Evolutionary conservation across 1,140 invertebrate genomes (phyloP).

Genomic region (Cepaea nemoralis): DNA sequence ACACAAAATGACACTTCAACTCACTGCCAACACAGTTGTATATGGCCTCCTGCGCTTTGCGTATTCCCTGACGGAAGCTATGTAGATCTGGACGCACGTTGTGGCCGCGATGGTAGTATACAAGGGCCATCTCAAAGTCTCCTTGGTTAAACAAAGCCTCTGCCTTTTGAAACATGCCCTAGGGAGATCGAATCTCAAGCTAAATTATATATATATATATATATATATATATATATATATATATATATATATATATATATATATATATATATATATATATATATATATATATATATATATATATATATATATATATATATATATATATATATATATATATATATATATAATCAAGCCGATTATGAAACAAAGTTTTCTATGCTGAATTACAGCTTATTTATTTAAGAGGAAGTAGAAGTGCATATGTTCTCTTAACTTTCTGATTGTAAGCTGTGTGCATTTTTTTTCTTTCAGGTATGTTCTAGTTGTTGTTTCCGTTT

Average conservation of each 20-base stretch:
- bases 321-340: not conserved
- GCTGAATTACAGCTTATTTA: no score
- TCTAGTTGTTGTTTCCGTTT: no score
- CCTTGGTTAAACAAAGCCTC: slow-evolving; percentile 92
- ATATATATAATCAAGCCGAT: not conserved
- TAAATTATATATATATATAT: no score
- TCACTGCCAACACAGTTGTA: slow-evolving; percentile 87
- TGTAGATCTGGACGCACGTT: slow-evolving; percentile 88
- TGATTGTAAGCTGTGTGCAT: no score
- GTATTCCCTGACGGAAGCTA: slow-evolving; percentile 89
- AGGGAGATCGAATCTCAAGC: no score
- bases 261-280: no score
- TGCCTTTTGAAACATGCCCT: slow-evolving; percentile 90
- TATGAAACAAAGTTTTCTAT: not conserved
- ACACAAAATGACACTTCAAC: no score
- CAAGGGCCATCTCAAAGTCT: slow-evolving; percentile 91
- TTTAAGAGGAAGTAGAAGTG: no score
- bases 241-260: no score
- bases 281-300: not conserved
- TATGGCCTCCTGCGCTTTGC: slow-evolving; percentile 94
- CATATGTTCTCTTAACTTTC: no score
- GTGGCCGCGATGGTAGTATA: slow-evolving; percentile 90
- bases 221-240: no score
- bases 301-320: not conserved
- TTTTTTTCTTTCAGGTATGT: no score